Conservation (phyloP, 2,113 vertebrate species). For the Phainopepla nitens region DNA sequence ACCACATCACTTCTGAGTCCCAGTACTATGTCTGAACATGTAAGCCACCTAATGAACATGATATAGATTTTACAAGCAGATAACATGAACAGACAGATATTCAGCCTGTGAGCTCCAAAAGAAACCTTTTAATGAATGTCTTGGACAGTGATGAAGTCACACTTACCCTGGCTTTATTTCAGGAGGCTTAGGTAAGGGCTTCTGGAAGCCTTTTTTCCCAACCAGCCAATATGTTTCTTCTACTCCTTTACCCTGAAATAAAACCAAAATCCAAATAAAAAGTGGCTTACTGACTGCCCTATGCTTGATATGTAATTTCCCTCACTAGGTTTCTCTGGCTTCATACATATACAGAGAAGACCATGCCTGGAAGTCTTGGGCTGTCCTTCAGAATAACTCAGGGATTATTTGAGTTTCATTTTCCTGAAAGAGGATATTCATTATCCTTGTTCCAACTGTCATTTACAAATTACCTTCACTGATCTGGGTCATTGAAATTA, state of each 20-base stretch:
- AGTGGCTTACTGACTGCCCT: neutral
- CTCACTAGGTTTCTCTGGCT: neutral
- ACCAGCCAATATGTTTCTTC: slow-evolving; percentile 92
- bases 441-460: neutral
- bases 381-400: neutral
- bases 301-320: fast-evolving
- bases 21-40: neutral
- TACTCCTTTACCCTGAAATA: slow-evolving; percentile 85
- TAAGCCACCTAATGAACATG: neutral
- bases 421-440: neutral
- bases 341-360: neutral
- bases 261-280: neutral
- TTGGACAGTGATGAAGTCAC: neutral
- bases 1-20: fast-evolving
- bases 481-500: neutral
- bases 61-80: neutral
- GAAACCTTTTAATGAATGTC: neutral
- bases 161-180: slow-evolving; percentile 88
- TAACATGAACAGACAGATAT: neutral
- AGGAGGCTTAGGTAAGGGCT: slow-evolving; percentile 84
- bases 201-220: slow-evolving; percentile 82
- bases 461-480: neutral
- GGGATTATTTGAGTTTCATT: neutral
- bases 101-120: neutral
- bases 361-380: neutral